Evolutionary conservation across 2,113 vertebrate species (phyloP).

Genomic region (Toxotes chatareus): DNA sequence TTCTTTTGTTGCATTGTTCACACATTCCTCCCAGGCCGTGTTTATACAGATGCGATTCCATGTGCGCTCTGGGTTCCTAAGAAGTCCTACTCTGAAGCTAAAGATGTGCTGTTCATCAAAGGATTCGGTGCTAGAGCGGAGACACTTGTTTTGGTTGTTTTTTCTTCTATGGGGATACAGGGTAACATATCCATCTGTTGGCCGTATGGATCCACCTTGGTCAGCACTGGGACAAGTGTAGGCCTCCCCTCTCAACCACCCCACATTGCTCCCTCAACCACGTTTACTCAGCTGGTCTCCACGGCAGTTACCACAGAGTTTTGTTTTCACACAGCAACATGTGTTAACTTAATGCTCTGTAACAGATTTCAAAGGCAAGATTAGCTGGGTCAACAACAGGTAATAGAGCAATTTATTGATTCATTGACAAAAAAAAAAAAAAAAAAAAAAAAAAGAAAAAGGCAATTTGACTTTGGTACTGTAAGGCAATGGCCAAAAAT

Average conservation of each 20-base stretch:
- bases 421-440: constrained; percentile 62
- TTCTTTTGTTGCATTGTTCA: constrained; percentile 87
- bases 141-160: constrained; percentile 89
- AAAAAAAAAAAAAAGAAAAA: constrained; percentile 50
- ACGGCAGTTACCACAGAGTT: constrained; percentile 81
- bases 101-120: constrained; percentile 96
- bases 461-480: neutral
- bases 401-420: constrained; percentile 84
- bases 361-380: constrained; percentile 85
- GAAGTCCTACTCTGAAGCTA: constrained; percentile 83
- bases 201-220: constrained; percentile 89
- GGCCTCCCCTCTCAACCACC: constrained; percentile 70
- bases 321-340: constrained; percentile 86
- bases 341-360: constrained; percentile 87
- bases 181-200: constrained; percentile 94
- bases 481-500: neutral
- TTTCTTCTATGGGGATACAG: constrained; percentile 83
- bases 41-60: constrained; percentile 98
- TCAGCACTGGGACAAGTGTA: constrained; percentile 83
- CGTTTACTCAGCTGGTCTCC: constrained; percentile 86
- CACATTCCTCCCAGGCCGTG: constrained; percentile 89
- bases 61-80: constrained; percentile 87
- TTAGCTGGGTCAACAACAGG: constrained; percentile 83
- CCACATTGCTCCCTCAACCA: constrained; percentile 59
- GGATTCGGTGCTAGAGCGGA: constrained; percentile 87